Evolutionary conservation across 2,888 invertebrate genomes (phyloP).

Genomic region (Plagodis dolabraria): DNA sequence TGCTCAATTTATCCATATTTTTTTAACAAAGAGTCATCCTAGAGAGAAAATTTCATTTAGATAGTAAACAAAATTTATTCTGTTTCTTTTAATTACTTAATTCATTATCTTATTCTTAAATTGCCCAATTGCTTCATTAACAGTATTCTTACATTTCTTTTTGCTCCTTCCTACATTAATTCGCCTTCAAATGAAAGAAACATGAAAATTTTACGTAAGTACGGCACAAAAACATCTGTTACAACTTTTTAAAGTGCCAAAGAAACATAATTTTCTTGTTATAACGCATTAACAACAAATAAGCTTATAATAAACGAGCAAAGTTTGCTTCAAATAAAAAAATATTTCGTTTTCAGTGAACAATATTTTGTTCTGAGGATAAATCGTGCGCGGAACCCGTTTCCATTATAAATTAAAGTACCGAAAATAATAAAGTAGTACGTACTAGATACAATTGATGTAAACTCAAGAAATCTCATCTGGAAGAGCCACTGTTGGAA

Average conservation of each 20-base stretch:
- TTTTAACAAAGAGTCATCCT: too few species aligned
- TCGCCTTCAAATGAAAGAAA: conserved; percentile 19
- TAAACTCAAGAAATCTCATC: too few species aligned
- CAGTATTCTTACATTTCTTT: conserved; percentile 7
- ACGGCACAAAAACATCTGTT: conserved; percentile 38
- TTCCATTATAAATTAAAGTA: conserved; percentile 58
- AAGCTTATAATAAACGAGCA: conserved; percentile 61
- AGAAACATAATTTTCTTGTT: conserved; percentile 54
- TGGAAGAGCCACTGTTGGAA: too few species aligned
- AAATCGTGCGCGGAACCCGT: conserved; percentile 49
- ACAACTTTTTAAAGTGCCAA: conserved; percentile 41
- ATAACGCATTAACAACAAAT: conserved; percentile 62
- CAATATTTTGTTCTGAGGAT: conserved; percentile 55
- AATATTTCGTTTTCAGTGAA: conserved; percentile 1
- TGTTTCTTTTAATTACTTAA: neutral
- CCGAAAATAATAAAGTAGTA: conserved; percentile 29
- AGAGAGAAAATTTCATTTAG: too few species aligned
- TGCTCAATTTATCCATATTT: too few species aligned
- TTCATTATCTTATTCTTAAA: conserved; percentile 17
- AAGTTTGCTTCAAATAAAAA: conserved; percentile 45
- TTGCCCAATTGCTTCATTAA: conserved; percentile 24
- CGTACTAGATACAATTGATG: neutral
- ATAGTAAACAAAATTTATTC: neutral
- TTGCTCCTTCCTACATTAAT: conserved; percentile 19
- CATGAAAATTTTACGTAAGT: conserved; percentile 13